A percentile compares a stretch with the other conserved stretches of the same genome.
These are phyloP conservation scores for Atta texana DNA, from an alignment of 1,140 invertebrate genomes.

Conservation along the genomic window DNA sequence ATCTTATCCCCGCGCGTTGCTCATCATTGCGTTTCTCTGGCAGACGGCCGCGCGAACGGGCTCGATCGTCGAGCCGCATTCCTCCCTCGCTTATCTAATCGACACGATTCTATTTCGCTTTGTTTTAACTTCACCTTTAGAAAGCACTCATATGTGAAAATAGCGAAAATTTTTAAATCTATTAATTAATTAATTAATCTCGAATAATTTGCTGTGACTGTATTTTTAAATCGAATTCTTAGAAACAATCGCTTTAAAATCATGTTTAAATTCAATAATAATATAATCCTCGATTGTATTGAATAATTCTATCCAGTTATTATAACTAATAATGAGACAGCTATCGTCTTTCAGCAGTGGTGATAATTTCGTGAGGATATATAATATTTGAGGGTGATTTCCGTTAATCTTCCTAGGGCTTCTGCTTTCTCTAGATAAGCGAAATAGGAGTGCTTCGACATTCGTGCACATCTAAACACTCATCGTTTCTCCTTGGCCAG, in stretches of 20 bases:
- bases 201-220: neutral
- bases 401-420: conserved; percentile 18
- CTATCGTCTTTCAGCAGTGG: neutral
- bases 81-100: conserved; percentile 44
- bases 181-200: neutral
- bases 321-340: conserved; percentile 12
- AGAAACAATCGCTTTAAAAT: conserved; percentile 2
- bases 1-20: neutral
- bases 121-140: conserved; percentile 3
- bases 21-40: conserved; percentile 24
- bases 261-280: neutral
- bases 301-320: neutral
- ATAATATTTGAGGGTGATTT: conserved; percentile 2
- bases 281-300: neutral
- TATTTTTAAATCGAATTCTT: neutral
- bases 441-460: conserved; percentile 51
- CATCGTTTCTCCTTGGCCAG: conserved; percentile 15
- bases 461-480: conserved; percentile 68
- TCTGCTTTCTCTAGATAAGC: conserved; percentile 22
- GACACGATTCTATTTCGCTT: neutral
- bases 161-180: neutral
- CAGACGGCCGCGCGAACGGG: neutral
- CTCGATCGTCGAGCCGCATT: conserved; percentile 43
- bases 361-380: conserved; percentile 1
- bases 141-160: neutral